A percentile compares a stretch with the other conserved stretches of the same genome.
Evolutionary conservation across 2,888 invertebrate species (phyloP).

Genomic region (Leucania comma): DNA sequence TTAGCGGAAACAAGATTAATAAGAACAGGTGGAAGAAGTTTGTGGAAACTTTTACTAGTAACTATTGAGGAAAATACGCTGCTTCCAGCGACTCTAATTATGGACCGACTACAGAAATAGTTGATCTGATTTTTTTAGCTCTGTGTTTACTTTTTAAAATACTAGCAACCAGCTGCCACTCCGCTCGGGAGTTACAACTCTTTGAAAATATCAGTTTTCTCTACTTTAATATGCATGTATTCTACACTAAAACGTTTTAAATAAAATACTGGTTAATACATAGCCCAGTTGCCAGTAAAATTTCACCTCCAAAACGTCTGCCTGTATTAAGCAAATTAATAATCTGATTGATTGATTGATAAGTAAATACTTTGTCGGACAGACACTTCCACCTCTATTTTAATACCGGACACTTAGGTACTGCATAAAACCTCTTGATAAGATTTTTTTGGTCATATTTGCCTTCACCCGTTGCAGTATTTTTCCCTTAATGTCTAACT

Average conservation of each 20-base stretch:
- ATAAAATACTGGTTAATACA: background rate
- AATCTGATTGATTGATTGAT: too few species aligned
- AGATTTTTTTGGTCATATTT: constrained; percentile 9
- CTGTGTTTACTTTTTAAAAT: too few species aligned
- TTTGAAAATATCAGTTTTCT: too few species aligned
- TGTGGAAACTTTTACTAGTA: constrained; percentile 7
- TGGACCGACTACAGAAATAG: too few species aligned
- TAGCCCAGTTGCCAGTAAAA: background rate
- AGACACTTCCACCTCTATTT: background rate
- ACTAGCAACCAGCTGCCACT: too few species aligned
- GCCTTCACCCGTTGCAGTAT: constrained; percentile 7
- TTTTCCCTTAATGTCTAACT: constrained; percentile 25
- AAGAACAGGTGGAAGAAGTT: constrained; percentile 3
- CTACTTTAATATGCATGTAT: too few species aligned
- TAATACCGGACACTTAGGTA: background rate
- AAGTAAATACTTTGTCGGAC: background rate
- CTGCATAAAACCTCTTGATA: background rate
- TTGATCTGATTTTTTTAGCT: too few species aligned
- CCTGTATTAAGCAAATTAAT: background rate
- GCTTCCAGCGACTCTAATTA: background rate
- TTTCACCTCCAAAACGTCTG: background rate
- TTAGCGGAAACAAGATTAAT: constrained; percentile 23
- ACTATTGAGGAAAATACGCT: background rate
- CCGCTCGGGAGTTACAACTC: too few species aligned
- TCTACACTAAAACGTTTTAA: background rate